Evolutionary conservation across 1,140 invertebrate species (phyloP).

Genomic region (Zophobas morio): DNA sequence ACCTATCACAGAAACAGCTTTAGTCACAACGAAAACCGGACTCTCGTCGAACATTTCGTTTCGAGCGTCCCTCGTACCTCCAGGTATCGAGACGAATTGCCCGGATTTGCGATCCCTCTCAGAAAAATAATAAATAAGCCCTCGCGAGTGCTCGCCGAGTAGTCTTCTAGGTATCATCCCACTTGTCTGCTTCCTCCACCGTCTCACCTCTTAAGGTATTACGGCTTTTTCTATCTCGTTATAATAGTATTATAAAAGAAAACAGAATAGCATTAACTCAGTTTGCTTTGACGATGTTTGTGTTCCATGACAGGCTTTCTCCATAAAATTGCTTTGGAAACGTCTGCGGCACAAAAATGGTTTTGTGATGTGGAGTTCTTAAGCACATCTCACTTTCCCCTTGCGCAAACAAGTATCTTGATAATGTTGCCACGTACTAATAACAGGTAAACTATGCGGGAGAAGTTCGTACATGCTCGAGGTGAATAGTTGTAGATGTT

Average conservation of each 20-base stretch:
- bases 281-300: conserved; percentile 51
- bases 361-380: conserved; percentile 8
- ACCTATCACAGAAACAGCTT: too few species aligned
- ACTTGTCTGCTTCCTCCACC: conserved; percentile 31
- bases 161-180: conserved; percentile 27
- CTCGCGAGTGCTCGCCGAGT: conserved; percentile 18
- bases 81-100: neutral
- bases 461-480: too few species aligned
- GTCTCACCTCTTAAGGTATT: conserved; percentile 51
- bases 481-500: too few species aligned
- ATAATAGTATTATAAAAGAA: conserved; percentile 54
- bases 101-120: conserved; percentile 18
- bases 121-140: neutral
- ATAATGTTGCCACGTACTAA: neutral
- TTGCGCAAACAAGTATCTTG: neutral
- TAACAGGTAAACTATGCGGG: too few species aligned
- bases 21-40: too few species aligned
- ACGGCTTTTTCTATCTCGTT: conserved; percentile 51
- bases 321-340: conserved; percentile 34
- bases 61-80: too few species aligned
- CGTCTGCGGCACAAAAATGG: conserved; percentile 11
- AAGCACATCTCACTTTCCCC: neutral
- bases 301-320: conserved; percentile 33
- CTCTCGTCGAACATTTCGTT: too few species aligned
- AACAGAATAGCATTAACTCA: conserved; percentile 52